Percentiles rank a stretch among this genome's conserved stretches.
Evolutionary conservation across 2,797 vertebrate species (phyloP).

Genomic region (Erithacus rubecula): DNA sequence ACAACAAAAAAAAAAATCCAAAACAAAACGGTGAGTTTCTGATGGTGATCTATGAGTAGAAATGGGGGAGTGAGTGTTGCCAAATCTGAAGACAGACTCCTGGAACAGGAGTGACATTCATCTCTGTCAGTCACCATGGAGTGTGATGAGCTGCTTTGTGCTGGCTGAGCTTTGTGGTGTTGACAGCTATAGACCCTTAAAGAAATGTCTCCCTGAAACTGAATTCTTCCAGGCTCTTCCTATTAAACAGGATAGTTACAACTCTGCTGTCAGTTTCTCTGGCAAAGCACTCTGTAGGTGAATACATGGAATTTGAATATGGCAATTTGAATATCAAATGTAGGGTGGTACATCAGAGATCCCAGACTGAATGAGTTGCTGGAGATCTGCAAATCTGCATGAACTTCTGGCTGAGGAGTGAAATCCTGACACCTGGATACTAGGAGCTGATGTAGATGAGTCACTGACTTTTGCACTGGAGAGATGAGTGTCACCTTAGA

Average conservation of each 20-base stretch:
- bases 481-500: background rate
- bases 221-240: constrained; percentile 11
- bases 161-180: constrained; percentile 8
- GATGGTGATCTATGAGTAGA: background rate
- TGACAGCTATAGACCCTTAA: constrained; percentile 23
- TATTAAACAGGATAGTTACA: background rate
- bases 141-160: background rate
- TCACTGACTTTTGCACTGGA: background rate
- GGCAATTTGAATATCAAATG: constrained; percentile 45
- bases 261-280: background rate
- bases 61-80: background rate
- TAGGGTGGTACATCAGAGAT: constrained; percentile 8
- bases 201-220: constrained; percentile 3
- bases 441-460: background rate
- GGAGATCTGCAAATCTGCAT: constrained; percentile 3
- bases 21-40: background rate
- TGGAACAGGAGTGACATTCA: background rate
- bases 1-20: fast-evolving
- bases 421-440: constrained; percentile 6
- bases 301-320: background rate
- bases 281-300: background rate
- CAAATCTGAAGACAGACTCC: background rate
- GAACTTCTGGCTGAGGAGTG: background rate
- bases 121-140: background rate
- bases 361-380: background rate